Evolutionary conservation across 1,140 invertebrate genomes (phyloP).

Genomic region (Oncopodura yosiiana): DNA sequence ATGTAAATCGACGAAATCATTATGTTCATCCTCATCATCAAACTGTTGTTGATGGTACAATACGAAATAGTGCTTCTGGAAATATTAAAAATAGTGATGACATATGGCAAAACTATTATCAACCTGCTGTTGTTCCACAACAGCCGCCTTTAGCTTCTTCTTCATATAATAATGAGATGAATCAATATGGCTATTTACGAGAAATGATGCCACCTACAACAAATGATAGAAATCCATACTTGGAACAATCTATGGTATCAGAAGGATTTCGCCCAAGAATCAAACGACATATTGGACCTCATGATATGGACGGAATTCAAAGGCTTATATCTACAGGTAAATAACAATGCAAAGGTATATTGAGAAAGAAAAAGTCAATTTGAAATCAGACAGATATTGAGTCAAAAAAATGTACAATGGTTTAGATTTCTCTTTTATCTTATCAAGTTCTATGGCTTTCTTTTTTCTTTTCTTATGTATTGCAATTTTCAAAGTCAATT

Average conservation of each 20-base stretch:
- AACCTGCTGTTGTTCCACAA: background rate
- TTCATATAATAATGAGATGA: background rate
- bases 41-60: background rate
- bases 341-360: too few species aligned
- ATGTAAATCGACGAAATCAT: slow-evolving; percentile 22
- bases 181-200: background rate
- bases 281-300: slow-evolving; percentile 33
- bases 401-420: background rate
- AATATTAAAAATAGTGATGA: background rate
- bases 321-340: slow-evolving; percentile 35
- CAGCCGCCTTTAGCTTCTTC: too few species aligned
- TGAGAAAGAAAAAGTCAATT: background rate
- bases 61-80: background rate
- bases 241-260: background rate
- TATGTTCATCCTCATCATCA: background rate
- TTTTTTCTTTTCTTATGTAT: background rate
- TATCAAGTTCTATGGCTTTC: background rate
- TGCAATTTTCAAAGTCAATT: background rate
- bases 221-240: slow-evolving; percentile 6
- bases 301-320: slow-evolving; percentile 35
- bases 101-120: slow-evolving; percentile 14
- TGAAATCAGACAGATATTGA: background rate
- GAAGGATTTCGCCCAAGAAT: slow-evolving; percentile 1
- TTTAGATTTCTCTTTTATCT: background rate
- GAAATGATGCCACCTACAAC: slow-evolving; percentile 5